Base-by-base conservation (phyloP, 2,888 invertebrate species). In the Automeris io region DNA sequence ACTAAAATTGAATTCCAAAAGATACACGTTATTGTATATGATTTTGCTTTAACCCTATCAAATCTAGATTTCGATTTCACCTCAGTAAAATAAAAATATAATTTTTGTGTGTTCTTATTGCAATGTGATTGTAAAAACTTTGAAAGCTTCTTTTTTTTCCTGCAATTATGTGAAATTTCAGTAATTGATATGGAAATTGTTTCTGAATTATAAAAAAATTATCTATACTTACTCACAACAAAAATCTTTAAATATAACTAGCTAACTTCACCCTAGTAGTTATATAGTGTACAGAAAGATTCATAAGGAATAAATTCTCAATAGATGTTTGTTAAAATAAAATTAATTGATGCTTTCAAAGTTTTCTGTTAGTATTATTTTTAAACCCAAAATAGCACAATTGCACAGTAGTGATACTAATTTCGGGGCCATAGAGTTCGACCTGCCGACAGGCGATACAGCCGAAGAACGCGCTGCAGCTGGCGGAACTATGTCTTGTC, bases 401-500 rank as follows among this genome's bases (percentile, higher is more conserved):
- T 33, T 48, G 47, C 47, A 49, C 35, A 54, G 59, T 74, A 77
- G 69, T 72, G 59, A 69, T 40, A 51, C 40, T 60, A 51, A 56
- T 54, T 55, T 60, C 52, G 56, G 61, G 61, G 65, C 64, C 61
- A 57, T 80, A 86, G 86, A 86, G 59, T 86, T 86, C 80, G 86
- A 86, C 78, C 67, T 86, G 64, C 85, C 86, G 58, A 70, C 85
- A 78, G 82, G 79, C 68, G 74, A 82, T 40, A 69, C 73, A 7
- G 76, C 65, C 4, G 86, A 82, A 49, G 85, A 79, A 32, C 68
- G 79, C 2, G 85, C 77, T 1, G 81, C 79, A 0, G 80, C 81
- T 0, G 82, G 89, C 21, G 90, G 89, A 13, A 90, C 90, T 35
- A 91, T 95, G 90, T 94, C 94, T 0, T 97, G 96, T 71, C 96